Base-by-base conservation (phyloP, 2,797 vertebrate genomes). In the Cyprinella venusta region DNA sequence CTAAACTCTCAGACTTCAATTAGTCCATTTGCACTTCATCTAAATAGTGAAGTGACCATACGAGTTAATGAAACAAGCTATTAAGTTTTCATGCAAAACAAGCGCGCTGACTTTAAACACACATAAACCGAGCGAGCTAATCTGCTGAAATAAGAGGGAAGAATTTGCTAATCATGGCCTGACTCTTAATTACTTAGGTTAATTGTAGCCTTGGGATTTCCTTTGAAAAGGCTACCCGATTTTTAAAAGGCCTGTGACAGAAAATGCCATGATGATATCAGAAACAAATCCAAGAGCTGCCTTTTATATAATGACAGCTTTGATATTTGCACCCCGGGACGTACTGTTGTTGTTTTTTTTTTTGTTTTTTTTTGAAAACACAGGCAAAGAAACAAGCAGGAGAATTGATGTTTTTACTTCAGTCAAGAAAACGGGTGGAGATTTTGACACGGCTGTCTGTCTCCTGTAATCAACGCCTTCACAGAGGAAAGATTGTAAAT, bases 131-230 rank as follows among this genome's bases (percentile, higher is more conserved):
- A 92, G 92, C 85, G 79, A 87, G 89, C 90, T 91, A 74, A 90
- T 91, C 92, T 90, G 91, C 92, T 94, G 50, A 48, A 82, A 79
- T 94, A 94, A 92, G 92, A 92, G 88, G 87, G 88, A 92, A 92
- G 90, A 90, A 92, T 94, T 94, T 93, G 92, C 93, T 95, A 94
- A 94, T 94, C 93, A 91, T 89, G 82, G 90, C 91, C 93, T 93
- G 93, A 94, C 94, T 94, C 91, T 91, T 92, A 93, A 94, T 94
- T 94, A 95, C 89, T 83, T 81, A 89, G 93, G 95, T 94, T 95
- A 95, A 94, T 95, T 94, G 93, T 92, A 63, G 88, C 92, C 90
- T 88, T 86, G 88, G 91, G 91, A 92, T 89, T 91, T 90, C 89
- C 93, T 72, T 85, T 88, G 90, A 86, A 84, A 89, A 87, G 54